Evolutionary conservation across 2,113 vertebrate species (phyloP), one percentile per base, ranked within the genome.

Genomic region (Lophura nycthemera): DNA sequence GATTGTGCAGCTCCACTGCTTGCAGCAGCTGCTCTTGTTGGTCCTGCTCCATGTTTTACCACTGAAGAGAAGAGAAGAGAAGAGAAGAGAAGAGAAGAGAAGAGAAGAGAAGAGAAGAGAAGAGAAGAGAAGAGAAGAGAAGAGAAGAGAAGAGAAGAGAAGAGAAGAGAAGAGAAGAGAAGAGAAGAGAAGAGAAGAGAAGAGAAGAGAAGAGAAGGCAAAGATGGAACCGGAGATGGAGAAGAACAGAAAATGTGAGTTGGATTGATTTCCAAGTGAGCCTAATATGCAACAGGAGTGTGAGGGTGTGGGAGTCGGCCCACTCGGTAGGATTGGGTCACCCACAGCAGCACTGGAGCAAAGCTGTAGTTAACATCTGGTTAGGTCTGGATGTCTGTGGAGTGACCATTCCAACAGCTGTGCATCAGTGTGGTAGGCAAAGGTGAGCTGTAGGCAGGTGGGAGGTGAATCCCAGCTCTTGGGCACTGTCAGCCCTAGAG

Each of bases 311-410:
- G 27, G 11, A n/a, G 11, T 50, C 75, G 32, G 11, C 10, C 47
- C 5, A 3, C 27, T 36, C 16, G 6, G 0, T 10, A 77, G 61
- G 19, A 16, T 65, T 74, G 60, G 10, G 13, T 67, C 29, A 27
- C 5, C 52, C 32, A 29, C 25, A 56, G 77, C n/a, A 75, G 57
- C 52, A 6, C 34, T 83, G 66, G 19, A n/a, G 21, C 22, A 13
- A 0, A 1, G 5, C 18, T 75, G 6, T 10, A 6, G 22, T 20
- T 34, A 52, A 0, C 63, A 60, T 22, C 42, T 52, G 67, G 9
- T 17, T n/a, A 60, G 69, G 54, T 11, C n/a, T 81, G 65, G 9
- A 45, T 18, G 17, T 56, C 32, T 7, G 0, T 12, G 25, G 19
- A n/a, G 17, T 16, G 19, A 20, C 32, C 74, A 34, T 29, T 18